These are phyloP conservation scores for Pluvianellus socialis DNA, from an alignment of 2,113 vertebrate genomes.

Conservation along the genomic window DNA sequence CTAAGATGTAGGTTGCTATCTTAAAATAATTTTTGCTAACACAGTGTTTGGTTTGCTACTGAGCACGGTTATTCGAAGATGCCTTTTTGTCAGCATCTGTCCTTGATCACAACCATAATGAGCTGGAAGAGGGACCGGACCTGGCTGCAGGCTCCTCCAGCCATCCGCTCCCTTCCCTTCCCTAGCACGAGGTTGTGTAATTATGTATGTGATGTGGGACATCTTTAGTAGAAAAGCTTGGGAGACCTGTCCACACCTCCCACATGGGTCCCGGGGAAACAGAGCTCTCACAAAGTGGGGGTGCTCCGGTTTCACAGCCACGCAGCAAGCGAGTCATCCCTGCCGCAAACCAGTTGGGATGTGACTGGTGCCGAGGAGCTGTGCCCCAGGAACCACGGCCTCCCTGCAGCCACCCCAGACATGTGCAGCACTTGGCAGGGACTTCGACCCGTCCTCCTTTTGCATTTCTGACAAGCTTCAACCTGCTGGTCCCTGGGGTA, in stretches of 20 bases:
- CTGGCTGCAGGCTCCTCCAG: not conserved
- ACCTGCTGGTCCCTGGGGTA: not conserved
- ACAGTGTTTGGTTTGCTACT: not conserved
- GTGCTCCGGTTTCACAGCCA: not conserved
- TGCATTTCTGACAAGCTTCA: not conserved
- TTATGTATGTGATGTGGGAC: not conserved
- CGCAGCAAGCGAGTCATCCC: not conserved
- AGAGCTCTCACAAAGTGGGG: not conserved
- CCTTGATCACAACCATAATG: not conserved
- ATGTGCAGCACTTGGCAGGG: rapidly evolving
- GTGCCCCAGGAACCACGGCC: not conserved
- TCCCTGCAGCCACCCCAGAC: not conserved
- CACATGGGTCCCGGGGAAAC: not conserved
- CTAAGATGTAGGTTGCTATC: not conserved
- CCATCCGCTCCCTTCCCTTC: not conserved
- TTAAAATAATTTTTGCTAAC: not conserved
- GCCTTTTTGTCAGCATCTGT: not conserved
- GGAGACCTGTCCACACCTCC: not conserved
- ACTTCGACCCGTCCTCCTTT: rapidly evolving
- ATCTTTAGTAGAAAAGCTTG: slow-evolving; percentile 9
- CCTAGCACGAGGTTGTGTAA: not conserved
- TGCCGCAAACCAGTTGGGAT: not conserved
- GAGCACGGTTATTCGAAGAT: not conserved
- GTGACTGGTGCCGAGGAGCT: not conserved
- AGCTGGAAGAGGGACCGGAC: not conserved